These are phyloP conservation scores for Semotilus atromaculatus DNA, from an alignment of 2,797 vertebrate genomes.

Conservation along the genomic window DNA sequence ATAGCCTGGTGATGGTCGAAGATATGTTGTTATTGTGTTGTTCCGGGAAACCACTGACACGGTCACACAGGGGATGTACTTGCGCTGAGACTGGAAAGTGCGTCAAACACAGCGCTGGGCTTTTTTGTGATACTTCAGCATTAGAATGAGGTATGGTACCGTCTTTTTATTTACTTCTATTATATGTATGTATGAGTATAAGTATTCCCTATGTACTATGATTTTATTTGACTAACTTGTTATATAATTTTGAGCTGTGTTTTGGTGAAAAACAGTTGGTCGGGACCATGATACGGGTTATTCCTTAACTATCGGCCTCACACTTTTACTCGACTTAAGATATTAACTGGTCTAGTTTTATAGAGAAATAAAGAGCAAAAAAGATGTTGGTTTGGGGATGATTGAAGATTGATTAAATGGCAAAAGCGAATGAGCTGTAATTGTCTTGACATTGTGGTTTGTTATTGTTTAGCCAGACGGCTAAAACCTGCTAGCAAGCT, in stretches of 20 bases:
- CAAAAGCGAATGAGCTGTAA: not conserved
- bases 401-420: not conserved
- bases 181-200: not conserved
- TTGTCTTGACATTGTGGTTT: conserved; percentile 31
- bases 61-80: conserved; percentile 56
- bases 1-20: not conserved
- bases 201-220: not conserved
- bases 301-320: conserved; percentile 22
- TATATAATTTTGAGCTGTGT: not conserved
- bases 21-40: conserved; percentile 73
- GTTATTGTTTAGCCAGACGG: conserved; percentile 66
- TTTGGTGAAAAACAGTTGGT: conserved; percentile 16
- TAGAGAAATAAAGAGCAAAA: not conserved
- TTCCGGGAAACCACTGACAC: conserved; percentile 75
- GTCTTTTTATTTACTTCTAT: conserved; percentile 5
- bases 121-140: conserved; percentile 59
- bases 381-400: not conserved
- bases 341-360: not conserved
- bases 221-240: not conserved
- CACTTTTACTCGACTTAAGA: conserved; percentile 2
- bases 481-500: conserved; percentile 60
- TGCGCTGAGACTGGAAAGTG: conserved; percentile 75
- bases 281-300: not conserved
- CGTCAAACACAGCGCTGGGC: conserved; percentile 76
- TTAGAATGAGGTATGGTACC: conserved; percentile 71